Base-by-base conservation (phyloP, 2,113 vertebrate genomes). In the Aspidoscelis tigris region DNA sequence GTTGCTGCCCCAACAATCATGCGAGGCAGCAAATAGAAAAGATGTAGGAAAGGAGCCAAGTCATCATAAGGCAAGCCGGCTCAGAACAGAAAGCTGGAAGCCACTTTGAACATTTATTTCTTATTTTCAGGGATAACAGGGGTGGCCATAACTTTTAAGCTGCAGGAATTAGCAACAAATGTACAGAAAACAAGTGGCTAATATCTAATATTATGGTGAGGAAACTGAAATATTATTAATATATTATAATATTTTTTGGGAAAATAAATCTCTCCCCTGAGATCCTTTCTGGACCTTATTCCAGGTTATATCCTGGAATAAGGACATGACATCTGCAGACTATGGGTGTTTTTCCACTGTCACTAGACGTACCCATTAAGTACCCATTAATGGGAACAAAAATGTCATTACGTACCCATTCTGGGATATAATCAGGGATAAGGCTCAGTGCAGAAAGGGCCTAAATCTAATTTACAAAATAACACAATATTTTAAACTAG, bases 401-500 rank as follows among this genome's bases (percentile, higher is more conserved):
- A 33, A 33, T 33, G 33, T 33, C 33, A 33, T 33, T 33, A 33
- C 33, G 33, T 33, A 33, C 33, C 33, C 33, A 33, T 33, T 33
- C 33, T 33, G 33, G 33, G 33, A 33, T 33, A 33, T 33, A 33
- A 33, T 33, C 33, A 33, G 33, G 33, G 33, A 33, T 33, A 33
- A 33, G 33, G 33, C 33, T 33, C 33, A 33, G 33, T 33, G 33
- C 33, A 33, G 33, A 33, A 33, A 33, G 33, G 33, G 33, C 33
- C 47, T 50, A 50, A 50, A 39, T 64, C 80, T 55, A n/a, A 81
- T 44, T 66, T 82, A 61, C 18, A 76, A 70, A 84, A 47, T 1
- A 70, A 16, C 7, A 24, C 44, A 74, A 44, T 83, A 73, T 65
- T 90, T 85, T 70, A 78, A 80, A 65, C 58, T 78, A 77, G 44